Conservation (phyloP, 2,888 invertebrate species). For the Drosophila melanosoma region DNA sequence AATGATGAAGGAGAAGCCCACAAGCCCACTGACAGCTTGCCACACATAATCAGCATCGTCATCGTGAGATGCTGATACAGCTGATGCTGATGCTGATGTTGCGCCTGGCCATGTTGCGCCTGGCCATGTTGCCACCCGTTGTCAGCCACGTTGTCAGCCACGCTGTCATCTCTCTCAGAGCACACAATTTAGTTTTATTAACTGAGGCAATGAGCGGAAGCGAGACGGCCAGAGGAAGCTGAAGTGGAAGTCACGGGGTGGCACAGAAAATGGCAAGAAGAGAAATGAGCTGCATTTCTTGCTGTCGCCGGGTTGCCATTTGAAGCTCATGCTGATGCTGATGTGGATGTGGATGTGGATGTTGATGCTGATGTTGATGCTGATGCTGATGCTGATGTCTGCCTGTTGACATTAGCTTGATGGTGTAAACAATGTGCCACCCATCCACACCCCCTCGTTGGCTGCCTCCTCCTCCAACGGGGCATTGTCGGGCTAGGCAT, state of each 20-base stretch:
- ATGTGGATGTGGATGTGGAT: constrained; percentile 16
- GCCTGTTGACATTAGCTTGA: constrained; percentile 59
- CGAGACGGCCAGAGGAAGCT: constrained; percentile 2
- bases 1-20: background rate
- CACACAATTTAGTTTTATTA: constrained; percentile 80
- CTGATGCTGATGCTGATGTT: constrained; percentile 1
- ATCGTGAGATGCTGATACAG: constrained; percentile 27
- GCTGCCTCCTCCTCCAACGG: background rate
- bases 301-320: constrained; percentile 17
- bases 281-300: constrained; percentile 61
- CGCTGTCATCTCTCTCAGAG: constrained; percentile 61
- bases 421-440: constrained; percentile 46
- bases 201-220: constrained; percentile 47
- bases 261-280: constrained; percentile 36
- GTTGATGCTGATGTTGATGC: constrained; percentile 22
- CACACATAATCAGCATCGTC: constrained; percentile 28
- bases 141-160: constrained; percentile 40
- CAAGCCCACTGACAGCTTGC: background rate
- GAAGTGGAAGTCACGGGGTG: constrained; percentile 18
- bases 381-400: constrained; percentile 43
- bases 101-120: background rate
- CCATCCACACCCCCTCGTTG: background rate
- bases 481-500: constrained; percentile 38
- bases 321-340: constrained; percentile 6
- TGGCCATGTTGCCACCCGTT: constrained; percentile 16